Conservation (phyloP, 2,113 vertebrate genomes). For the Geothlypis trichas region DNA sequence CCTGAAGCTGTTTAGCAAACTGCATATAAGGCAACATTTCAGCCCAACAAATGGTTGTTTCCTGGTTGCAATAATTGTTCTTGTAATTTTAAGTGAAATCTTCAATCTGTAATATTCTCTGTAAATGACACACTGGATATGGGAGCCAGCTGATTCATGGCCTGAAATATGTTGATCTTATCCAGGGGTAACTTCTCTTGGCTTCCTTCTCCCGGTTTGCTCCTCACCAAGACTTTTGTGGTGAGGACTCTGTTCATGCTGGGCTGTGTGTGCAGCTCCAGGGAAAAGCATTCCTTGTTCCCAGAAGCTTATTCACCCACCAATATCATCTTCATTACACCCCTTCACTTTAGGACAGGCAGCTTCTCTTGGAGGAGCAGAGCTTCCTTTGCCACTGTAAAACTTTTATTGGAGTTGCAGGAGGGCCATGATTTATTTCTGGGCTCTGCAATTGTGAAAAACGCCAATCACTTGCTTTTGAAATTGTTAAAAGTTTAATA, state of each 20-base stretch:
- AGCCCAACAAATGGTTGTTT: not conserved
- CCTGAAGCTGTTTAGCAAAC: not conserved
- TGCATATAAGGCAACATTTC: not conserved
- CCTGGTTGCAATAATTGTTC: not conserved
- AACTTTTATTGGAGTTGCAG: not conserved
- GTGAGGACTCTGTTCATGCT: not conserved
- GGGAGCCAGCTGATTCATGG: not conserved
- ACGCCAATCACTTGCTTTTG: too few relatives aligned
- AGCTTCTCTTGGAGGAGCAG: not conserved
- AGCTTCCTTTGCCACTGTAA: not conserved
- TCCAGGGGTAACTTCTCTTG: not conserved
- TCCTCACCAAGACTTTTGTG: not conserved
- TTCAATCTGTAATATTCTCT: not conserved
- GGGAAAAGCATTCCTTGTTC: not conserved
- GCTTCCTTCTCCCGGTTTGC: not conserved
- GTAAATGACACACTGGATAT: not conserved
- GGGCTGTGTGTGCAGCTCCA: not conserved
- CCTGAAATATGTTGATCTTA: not conserved
- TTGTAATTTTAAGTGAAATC: not conserved
- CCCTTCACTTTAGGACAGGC: not conserved
- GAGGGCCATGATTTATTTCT: not conserved
- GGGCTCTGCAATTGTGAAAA: rapidly evolving
- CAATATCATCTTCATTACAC: not conserved
- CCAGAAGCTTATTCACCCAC: not conserved
- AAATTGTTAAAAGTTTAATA: too few relatives aligned